Evolutionary conservation across 1,140 invertebrate species (phyloP), one percentile per base, ranked within the genome.

Genomic region (Lordiphosa collinella): DNA sequence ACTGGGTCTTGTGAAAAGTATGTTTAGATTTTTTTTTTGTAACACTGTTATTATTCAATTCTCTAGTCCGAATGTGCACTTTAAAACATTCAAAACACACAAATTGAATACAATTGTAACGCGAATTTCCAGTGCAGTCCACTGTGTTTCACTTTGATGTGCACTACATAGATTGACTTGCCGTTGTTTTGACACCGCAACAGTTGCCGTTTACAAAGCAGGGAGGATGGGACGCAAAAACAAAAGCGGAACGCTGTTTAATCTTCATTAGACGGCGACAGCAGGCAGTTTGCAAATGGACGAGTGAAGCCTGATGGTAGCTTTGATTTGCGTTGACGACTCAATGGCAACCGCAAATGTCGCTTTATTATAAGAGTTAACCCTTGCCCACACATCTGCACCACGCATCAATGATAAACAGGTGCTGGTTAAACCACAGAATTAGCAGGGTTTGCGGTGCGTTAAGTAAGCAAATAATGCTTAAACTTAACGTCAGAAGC

Each of bases 371-470:
- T 5, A 29, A 7, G 25, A 22, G 6, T 5, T 18, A 18, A 18
- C 18, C 3, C 18, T 29, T 29, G 25, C 22, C 50, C 4, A 7
- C 4, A 7, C 36, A 18, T 11, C 36, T n/a, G 14, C 37, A 25
- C 29, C 8, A 7, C n/a, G 12, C 5, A 7, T 10, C 25, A 29
- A 29, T 25, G 8, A 49, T 36, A 49, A 78, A 84, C 78, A 64
- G 72, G 78, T 84, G 72, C 78, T 65, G 72, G 40, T 64, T 55
- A 40, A 69, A 73, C 78, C 78, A 44, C 78, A 84, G 75, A 84
- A 84, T 84, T 84, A 84, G 79, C 71, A 72, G 72, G 68, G 72
- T 84, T 71, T 84, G 78, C 57, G 78, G 78, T 65, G 41, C 67
- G 78, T 72, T 72, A 84, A 69, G 64, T 79, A 79, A 71, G 64